Evolutionary conservation across 1,140 invertebrate species (phyloP).

Genomic region (Euwallacea similis): DNA sequence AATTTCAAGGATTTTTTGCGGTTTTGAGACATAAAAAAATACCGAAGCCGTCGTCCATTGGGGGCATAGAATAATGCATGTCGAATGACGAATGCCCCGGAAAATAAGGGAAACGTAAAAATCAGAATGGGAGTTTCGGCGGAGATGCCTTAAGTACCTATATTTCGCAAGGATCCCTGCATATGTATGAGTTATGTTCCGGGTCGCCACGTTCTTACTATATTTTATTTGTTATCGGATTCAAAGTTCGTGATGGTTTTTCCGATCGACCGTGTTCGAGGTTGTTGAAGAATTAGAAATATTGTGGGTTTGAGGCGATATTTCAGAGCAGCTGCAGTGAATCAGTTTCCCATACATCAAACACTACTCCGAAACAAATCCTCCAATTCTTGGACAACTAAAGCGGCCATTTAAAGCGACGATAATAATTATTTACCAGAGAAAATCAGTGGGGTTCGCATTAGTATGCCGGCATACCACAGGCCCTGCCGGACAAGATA

Average conservation of each 20-base stretch:
- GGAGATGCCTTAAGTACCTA: constrained; percentile 51
- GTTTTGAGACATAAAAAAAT: neutral
- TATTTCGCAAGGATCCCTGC: constrained; percentile 51
- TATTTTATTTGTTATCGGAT: constrained; percentile 56
- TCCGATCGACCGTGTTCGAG: constrained; percentile 47
- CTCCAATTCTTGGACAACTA: too few species aligned
- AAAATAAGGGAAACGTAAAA: constrained; percentile 47
- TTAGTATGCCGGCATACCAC: constrained; percentile 53
- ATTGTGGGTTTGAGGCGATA: constrained; percentile 14
- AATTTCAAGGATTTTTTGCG: too few species aligned
- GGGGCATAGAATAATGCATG: constrained; percentile 39
- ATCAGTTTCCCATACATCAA: too few species aligned
- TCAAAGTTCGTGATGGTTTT: constrained; percentile 52
- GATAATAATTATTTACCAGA: constrained; percentile 53
- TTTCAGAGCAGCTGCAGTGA: too few species aligned
- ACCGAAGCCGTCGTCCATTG: constrained; percentile 18
- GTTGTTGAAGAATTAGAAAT: constrained; percentile 41
- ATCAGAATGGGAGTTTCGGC: constrained; percentile 50
- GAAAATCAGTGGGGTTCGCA: constrained; percentile 53
- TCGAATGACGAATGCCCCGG: constrained; percentile 36
- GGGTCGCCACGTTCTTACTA: constrained; percentile 53
- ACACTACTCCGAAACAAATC: too few species aligned
- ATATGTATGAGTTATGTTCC: constrained; percentile 53
- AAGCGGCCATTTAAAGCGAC: constrained; percentile 17
- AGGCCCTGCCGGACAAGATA: constrained; percentile 51